Base-by-base conservation (phyloP, 1,140 invertebrate species). In the Subanguina moxae region DNA sequence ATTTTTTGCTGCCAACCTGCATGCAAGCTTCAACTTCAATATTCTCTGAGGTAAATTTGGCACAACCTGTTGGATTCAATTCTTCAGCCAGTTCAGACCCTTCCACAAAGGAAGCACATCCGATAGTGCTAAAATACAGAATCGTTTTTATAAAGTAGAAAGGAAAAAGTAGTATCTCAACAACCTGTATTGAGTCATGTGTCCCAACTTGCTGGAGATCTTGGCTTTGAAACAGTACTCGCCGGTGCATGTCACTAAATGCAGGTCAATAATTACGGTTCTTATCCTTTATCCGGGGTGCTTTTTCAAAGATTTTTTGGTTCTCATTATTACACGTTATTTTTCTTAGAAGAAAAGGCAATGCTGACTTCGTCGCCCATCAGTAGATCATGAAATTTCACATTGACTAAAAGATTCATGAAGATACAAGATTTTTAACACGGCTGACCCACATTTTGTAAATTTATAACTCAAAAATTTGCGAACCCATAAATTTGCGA, bases 21-120 rank as follows among this genome's bases (percentile, higher is more conserved):
- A 73, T 73, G 58, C 80, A 82, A 15, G 76, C 74, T 45, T 78
- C 57, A 48, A 82, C 78, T 56, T 71, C 30, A 30, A 81, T 46
- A 17, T 77, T 72, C 45, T 82, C 79, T 30, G 69, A 73, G 9
- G 68, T 32, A 66, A 81, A 81, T 15, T 61, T 74, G 7, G 78
- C 79, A 65, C 78, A 81, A 28, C 79, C 79, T 21, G 70, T 82
- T 32, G 78, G 80, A 42, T 81, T 69, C 27, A 81, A 61, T 64
- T 81, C 79, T 48, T 81, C 79, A 0, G 79, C 71, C 38, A 81
- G 56, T 25, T 72, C 43, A n/a, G 80, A 68, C 13, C 64, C 74
- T 21, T 71, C 71, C 5, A 67, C 62, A 68, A 79, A 81, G 5
- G 73, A 75, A 46, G 71, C 78, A 68, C 79, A 81, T 56, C 79